Conservation (phyloP, 2,888 invertebrate species). For the Sclerodermus sp. region DNA sequence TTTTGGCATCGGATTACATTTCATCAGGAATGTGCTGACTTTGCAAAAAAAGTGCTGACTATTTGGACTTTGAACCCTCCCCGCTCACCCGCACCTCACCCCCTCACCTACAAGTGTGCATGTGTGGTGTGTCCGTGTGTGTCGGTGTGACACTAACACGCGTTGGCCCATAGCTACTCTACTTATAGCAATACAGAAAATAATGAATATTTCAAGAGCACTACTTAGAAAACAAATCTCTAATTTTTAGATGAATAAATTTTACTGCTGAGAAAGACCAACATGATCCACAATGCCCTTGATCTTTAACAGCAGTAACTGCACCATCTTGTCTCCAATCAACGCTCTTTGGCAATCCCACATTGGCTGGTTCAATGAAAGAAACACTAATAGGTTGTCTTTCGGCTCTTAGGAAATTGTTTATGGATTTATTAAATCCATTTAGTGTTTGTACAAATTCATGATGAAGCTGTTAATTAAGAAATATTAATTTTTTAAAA, state of each 20-base stretch:
- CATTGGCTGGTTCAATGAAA: slow-evolving; percentile 71
- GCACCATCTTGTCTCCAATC: slow-evolving; percentile 87
- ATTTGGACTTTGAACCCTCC: too few species aligned
- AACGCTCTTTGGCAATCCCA: slow-evolving; percentile 69
- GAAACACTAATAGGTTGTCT: slow-evolving; percentile 56
- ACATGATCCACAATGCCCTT: slow-evolving; percentile 74
- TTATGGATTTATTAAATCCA: slow-evolving; percentile 65
- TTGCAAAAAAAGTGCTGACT: too few species aligned
- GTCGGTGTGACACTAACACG: too few species aligned
- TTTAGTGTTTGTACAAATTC: slow-evolving; percentile 73
- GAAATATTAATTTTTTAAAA: background rate
- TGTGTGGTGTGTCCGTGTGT: too few species aligned
- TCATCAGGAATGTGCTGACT: too few species aligned
- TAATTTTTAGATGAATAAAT: background rate
- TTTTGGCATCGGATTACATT: too few species aligned
- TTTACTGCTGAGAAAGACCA: slow-evolving; percentile 66
- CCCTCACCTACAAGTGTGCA: too few species aligned
- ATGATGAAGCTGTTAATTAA: slow-evolving; percentile 64
- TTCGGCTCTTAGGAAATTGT: slow-evolving; percentile 15
- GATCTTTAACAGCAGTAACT: slow-evolving; percentile 87
- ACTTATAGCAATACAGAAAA: too few species aligned
- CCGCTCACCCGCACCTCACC: too few species aligned
- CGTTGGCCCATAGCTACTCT: too few species aligned
- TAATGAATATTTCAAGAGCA: background rate
- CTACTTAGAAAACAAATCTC: background rate